phyloP scores from a whole-genome alignment of 2,888 invertebrate genomes.

The Prenolepis imparis region DNA sequence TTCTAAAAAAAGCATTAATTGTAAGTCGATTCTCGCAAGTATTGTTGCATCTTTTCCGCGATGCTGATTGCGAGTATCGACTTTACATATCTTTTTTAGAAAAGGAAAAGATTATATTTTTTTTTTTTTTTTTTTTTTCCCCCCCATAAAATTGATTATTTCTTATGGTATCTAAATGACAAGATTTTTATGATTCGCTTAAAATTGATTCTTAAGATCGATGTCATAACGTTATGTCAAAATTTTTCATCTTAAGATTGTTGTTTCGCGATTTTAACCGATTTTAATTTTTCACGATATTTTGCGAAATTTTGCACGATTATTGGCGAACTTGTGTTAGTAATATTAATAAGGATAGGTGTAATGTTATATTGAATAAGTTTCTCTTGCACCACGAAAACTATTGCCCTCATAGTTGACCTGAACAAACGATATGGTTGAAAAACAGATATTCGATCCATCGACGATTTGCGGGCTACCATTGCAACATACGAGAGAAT shows the following conservation, averaged over 20 bases:
- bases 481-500: slow-evolving; percentile 59
- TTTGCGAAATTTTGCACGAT: slow-evolving; percentile 4
- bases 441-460: slow-evolving; percentile 49
- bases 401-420: slow-evolving; percentile 42
- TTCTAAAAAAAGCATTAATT: too few species aligned
- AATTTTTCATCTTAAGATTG: not conserved
- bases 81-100: too few species aligned
- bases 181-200: not conserved
- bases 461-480: slow-evolving; percentile 41
- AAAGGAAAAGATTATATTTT: too few species aligned
- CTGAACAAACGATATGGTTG: slow-evolving; percentile 44
- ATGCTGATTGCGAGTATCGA: too few species aligned
- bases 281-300: not conserved
- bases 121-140: too few species aligned
- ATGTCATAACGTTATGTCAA: not conserved
- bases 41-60: too few species aligned
- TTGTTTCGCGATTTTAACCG: not conserved
- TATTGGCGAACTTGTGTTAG: slow-evolving; percentile 4
- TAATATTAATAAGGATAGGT: slow-evolving; percentile 2
- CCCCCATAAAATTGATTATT: not conserved
- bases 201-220: not conserved
- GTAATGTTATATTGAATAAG: slow-evolving; percentile 20
- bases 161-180: not conserved
- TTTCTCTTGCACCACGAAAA: slow-evolving; percentile 20
- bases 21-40: too few species aligned